Conservation (phyloP, 2,797 vertebrate genomes). For the Pitangus sulphuratus region DNA sequence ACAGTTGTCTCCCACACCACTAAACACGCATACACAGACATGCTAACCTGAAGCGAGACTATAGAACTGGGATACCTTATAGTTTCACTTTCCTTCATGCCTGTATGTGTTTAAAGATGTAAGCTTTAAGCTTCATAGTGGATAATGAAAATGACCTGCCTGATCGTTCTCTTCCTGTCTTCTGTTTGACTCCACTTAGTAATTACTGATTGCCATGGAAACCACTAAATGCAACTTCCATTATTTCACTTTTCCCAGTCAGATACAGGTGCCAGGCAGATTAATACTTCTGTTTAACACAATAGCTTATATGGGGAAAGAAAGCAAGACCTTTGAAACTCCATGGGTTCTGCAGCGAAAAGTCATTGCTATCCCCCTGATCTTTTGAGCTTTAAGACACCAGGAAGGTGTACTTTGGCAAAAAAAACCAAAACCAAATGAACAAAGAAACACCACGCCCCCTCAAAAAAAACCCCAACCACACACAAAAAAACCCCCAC, state of each 20-base stretch:
- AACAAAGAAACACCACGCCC: too few species aligned
- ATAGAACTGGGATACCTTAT: fast-evolving
- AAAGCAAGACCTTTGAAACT: not conserved
- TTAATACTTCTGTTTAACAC: not conserved
- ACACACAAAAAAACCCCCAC: too few species aligned
- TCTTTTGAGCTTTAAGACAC: not conserved
- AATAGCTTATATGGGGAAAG: not conserved
- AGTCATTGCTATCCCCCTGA: not conserved
- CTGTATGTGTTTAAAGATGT: not conserved
- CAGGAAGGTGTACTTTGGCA: not conserved
- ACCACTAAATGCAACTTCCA: not conserved
- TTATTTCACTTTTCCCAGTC: not conserved
- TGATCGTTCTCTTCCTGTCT: not conserved
- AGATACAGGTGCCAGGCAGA: not conserved
- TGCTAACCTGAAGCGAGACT: not conserved
- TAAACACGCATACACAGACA: not conserved
- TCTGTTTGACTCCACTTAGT: not conserved
- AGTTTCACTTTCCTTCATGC: not conserved
- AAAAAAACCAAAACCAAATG: not conserved
- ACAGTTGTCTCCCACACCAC: not conserved
- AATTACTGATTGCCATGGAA: not conserved
- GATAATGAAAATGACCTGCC: not conserved
- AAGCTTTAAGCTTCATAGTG: not conserved
- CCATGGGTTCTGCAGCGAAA: not conserved
- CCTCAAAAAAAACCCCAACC: not conserved